A percentile compares a stretch with the other conserved stretches of the same genome.
These are phyloP conservation scores for Apteryx mantelli DNA, from an alignment of 2,113 vertebrate species.

Conservation along the genomic window DNA sequence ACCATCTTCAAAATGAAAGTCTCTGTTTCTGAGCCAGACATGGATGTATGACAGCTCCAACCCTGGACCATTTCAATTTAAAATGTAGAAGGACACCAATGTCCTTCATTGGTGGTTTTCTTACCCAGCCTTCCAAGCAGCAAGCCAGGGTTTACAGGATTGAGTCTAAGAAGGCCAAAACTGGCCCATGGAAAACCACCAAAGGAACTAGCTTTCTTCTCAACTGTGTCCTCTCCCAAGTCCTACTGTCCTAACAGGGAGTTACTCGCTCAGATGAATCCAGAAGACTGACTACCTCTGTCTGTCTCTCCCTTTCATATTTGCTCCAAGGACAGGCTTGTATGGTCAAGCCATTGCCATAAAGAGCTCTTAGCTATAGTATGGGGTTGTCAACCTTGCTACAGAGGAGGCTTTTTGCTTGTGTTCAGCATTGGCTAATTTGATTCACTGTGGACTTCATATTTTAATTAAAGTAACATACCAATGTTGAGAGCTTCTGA, in stretches of 20 bases:
- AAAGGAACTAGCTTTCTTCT: not conserved
- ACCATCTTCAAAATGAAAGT: not conserved
- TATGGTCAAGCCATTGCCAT: not conserved
- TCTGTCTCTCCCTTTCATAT: not conserved
- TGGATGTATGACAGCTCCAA: not conserved
- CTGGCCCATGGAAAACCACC: not conserved
- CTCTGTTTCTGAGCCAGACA: not conserved
- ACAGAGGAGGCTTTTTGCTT: too few relatives aligned
- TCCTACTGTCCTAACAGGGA: not conserved
- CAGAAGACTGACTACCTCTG: not conserved
- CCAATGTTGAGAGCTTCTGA: too few relatives aligned
- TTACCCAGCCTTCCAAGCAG: not conserved
- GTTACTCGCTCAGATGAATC: not conserved
- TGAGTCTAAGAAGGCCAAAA: not conserved
- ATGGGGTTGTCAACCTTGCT: not conserved
- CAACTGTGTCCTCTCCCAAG: not conserved
- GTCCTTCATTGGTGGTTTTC: not conserved
- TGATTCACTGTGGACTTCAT: too few relatives aligned
- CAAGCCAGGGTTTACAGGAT: not conserved
- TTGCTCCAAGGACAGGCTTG: not conserved
- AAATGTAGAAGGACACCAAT: not conserved
- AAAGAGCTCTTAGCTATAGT: not conserved
- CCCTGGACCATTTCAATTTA: not conserved
- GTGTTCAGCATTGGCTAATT: too few relatives aligned
- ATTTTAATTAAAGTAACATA: too few relatives aligned